These are phyloP conservation scores for Trachurus trachurus DNA, from an alignment of 2,797 vertebrate genomes.

Conservation along the genomic window DNA sequence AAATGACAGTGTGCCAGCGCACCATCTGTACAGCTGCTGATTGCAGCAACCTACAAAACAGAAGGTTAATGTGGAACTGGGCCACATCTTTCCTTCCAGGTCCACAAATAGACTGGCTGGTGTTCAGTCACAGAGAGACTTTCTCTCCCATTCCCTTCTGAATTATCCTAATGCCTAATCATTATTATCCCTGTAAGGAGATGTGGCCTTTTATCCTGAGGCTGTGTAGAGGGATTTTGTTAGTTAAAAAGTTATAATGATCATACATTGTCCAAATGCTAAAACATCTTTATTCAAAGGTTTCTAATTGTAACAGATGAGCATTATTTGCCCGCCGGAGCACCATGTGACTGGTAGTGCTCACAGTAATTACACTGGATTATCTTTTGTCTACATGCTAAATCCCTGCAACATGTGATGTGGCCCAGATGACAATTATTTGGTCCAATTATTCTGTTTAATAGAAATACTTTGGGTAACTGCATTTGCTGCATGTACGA, in stretches of 20 bases:
- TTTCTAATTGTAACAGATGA: constrained; percentile 43
- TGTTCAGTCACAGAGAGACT: constrained; percentile 33
- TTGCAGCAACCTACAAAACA: constrained; percentile 58
- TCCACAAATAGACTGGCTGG: constrained; percentile 56
- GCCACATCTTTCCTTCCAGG: constrained; percentile 53
- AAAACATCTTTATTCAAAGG: constrained; percentile 30
- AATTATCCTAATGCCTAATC: constrained; percentile 20
- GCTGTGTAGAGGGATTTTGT: background rate
- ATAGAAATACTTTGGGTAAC: background rate
- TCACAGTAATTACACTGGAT: constrained; percentile 69
- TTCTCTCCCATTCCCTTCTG: constrained; percentile 2
- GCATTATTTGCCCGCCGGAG: constrained; percentile 45
- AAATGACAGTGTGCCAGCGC: constrained; percentile 57
- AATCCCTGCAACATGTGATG: constrained; percentile 59
- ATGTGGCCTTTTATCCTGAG: background rate
- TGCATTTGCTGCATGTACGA: background rate
- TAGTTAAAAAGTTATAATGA: constrained; percentile 15
- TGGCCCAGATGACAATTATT: constrained; percentile 46
- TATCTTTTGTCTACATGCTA: constrained; percentile 57
- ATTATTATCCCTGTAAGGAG: constrained; percentile 1
- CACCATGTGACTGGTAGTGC: constrained; percentile 55
- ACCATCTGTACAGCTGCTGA: constrained; percentile 71
- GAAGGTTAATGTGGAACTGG: constrained; percentile 66
- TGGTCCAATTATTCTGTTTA: constrained; percentile 4
- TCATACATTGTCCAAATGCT: background rate